These are phyloP conservation scores for Eustalomyia histrio DNA, from an alignment of 2,888 invertebrate species.

Conservation along the genomic window DNA sequence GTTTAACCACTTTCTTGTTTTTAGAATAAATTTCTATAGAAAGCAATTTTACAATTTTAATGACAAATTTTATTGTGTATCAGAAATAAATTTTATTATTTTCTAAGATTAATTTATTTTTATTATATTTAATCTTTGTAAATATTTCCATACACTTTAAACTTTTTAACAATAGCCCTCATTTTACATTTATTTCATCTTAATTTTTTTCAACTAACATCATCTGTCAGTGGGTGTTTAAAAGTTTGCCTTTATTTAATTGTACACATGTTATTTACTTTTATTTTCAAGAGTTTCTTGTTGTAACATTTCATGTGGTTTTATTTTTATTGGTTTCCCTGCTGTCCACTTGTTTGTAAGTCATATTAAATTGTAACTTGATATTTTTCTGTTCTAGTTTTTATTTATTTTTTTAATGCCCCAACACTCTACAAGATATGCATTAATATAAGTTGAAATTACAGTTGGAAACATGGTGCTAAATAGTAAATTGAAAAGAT, in stretches of 20 bases:
- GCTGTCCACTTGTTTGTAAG: not conserved
- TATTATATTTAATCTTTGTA: not conserved
- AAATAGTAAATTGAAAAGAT: too few species aligned
- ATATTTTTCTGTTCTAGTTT: not conserved
- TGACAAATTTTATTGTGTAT: not conserved
- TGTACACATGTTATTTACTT: not conserved
- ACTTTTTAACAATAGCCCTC: not conserved
- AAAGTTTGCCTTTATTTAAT: not conserved
- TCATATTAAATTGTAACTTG: not conserved
- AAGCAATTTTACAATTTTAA: not conserved
- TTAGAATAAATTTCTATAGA: not conserved
- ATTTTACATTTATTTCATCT: not conserved
- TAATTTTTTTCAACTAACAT: not conserved
- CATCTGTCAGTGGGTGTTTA: not conserved
- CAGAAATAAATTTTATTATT: not conserved
- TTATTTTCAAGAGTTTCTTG: not conserved
- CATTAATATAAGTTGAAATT: too few species aligned
- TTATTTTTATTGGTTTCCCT: conserved; percentile 5
- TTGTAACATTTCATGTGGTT: not conserved
- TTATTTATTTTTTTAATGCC: not conserved
- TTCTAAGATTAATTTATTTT: not conserved
- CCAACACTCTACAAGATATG: not conserved
- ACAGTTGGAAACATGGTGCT: too few species aligned
- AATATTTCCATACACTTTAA: not conserved
- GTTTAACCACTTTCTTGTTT: not conserved